Evolutionary conservation across 2,113 vertebrate species (phyloP).

Genomic region (Oreochromis aureus): DNA sequence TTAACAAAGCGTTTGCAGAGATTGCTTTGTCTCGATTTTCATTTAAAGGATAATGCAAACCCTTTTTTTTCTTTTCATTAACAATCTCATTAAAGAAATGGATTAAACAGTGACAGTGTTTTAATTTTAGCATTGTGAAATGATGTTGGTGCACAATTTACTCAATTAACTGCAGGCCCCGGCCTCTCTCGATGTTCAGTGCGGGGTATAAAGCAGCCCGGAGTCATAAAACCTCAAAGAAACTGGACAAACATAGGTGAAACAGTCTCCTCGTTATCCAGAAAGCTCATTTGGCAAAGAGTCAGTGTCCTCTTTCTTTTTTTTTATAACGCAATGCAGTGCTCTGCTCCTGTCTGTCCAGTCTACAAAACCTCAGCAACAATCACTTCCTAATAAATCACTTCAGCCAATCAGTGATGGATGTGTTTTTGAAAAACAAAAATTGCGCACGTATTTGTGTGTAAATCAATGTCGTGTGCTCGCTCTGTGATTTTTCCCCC

Average conservation of each 20-base stretch:
- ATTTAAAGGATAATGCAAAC: neutral
- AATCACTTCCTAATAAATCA: slow-evolving; percentile 31
- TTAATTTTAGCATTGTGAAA: neutral
- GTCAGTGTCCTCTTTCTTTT: neutral
- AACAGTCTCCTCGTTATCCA: slow-evolving; percentile 1
- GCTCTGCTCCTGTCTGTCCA: neutral
- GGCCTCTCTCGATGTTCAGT: neutral
- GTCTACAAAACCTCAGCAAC: neutral
- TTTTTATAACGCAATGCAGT: slow-evolving; percentile 12
- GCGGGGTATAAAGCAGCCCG: neutral
- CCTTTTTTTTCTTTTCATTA: neutral
- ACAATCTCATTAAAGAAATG: neutral
- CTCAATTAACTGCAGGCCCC: neutral
- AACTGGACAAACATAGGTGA: neutral
- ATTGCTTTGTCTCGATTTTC: neutral
- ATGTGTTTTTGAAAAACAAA: slow-evolving; percentile 10
- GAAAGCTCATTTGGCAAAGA: slow-evolving; percentile 41
- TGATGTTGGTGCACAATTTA: neutral
- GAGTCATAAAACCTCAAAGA: neutral
- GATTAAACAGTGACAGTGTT: neutral
- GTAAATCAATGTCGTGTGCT: slow-evolving; percentile 35
- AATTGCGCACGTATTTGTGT: neutral
- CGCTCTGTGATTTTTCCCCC: neutral
- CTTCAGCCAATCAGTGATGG: slow-evolving; percentile 36
- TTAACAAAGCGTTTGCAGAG: neutral